Base-by-base conservation (phyloP, 2,888 invertebrate species). In the Eustalomyia histrio region DNA sequence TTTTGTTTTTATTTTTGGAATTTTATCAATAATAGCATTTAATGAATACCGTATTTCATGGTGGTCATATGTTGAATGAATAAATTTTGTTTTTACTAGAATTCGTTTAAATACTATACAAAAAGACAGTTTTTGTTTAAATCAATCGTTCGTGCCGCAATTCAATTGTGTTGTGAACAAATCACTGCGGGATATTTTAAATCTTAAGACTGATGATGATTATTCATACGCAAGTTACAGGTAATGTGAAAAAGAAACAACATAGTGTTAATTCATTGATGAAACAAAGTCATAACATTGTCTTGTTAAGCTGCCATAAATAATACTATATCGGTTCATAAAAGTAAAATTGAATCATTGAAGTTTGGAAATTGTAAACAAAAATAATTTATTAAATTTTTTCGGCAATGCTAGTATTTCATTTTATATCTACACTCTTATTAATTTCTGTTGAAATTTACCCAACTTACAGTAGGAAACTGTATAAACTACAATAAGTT, bases 101-200 rank as follows among this genome's bases (percentile, higher is more conserved):
- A 74, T 57, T 50, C 24, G 50, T 50, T 24, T 12, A 39, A 39
- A 39, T 12, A 35, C 7, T 35, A 35, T 39, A 47, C 33, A 74
- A 65, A 33, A 55, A 39, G 16, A 29, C 39, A 35, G 39, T 21
- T 58, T 50, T 33, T 58, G 57, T 58, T 10, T 29, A 58, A 65
- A 74, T 65, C 74, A 65, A 58, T 74, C 39, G 58, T 17, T 17
- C 52, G 24, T 67, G 74, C 67, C 67, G 74, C 55, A 50, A 55
- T 65, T 64, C 63, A 50, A 55, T 58, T 74, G 24, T 21, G 8
- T 60, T 74, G 65, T 67, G 67, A 67, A 60, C 65, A 60, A 67
- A 60, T 74, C 74, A 65, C 74, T 16, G 60, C 65, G 74, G 74
- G 74, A 74, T 67, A 74, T 67, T 24, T 24, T 21, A 39, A 35